Conservation (phyloP, 1,140 invertebrate genomes). For the Cydia amplana region DNA sequence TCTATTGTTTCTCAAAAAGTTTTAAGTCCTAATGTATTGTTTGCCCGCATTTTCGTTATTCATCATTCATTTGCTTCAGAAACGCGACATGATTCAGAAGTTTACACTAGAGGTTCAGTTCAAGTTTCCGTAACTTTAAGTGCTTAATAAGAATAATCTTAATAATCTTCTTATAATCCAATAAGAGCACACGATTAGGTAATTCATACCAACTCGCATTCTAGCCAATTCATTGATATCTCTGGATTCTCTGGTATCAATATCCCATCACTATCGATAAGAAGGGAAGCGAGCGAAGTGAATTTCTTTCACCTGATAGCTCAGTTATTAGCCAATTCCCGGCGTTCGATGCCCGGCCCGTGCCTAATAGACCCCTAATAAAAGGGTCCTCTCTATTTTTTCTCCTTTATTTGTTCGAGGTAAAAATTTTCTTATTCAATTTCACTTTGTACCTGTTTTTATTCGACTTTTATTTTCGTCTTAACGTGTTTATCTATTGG, state of each 20-base stretch:
- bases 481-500: slow-evolving; percentile 37
- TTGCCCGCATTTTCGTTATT: too few species aligned
- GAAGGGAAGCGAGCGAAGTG: slow-evolving; percentile 60
- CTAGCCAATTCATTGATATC: neutral
- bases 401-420: slow-evolving; percentile 66
- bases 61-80: too few species aligned
- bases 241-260: neutral
- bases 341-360: slow-evolving; percentile 74
- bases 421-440: slow-evolving; percentile 77
- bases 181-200: too few species aligned
- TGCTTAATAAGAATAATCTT: too few species aligned
- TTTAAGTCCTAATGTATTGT: too few species aligned
- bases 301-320: slow-evolving; percentile 78
- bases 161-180: too few species aligned
- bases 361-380: slow-evolving; percentile 78
- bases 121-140: too few species aligned
- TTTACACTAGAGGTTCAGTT: too few species aligned
- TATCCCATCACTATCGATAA: slow-evolving; percentile 42
- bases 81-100: too few species aligned
- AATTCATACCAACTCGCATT: neutral
- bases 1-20: too few species aligned
- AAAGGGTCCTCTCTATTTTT: slow-evolving; percentile 67
- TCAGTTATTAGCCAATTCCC: slow-evolving; percentile 78
- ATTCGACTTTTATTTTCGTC: slow-evolving; percentile 40
- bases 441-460: slow-evolving; percentile 53